Evolutionary conservation across 2,888 invertebrate species (phyloP).

Genomic region (Neoascia interrupta): DNA sequence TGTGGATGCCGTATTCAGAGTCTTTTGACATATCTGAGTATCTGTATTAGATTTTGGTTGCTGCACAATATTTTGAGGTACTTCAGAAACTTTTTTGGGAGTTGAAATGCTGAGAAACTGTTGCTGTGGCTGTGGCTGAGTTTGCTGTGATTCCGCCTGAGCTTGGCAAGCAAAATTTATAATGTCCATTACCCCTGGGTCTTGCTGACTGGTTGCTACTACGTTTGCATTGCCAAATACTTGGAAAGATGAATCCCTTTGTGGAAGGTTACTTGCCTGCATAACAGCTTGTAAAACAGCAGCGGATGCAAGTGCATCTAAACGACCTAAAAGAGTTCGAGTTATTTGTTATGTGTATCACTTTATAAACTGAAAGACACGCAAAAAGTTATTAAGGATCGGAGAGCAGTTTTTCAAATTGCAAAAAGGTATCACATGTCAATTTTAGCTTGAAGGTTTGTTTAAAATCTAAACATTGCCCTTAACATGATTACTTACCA

Average conservation of each 20-base stretch:
- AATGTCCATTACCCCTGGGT: constrained; percentile 56
- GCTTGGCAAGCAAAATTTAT: constrained; percentile 59
- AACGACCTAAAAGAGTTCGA: too few relatives aligned
- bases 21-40: constrained; percentile 8
- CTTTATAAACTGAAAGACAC: background rate
- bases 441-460: too few relatives aligned
- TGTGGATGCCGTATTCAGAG: background rate
- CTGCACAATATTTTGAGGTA: constrained; percentile 14
- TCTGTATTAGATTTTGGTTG: constrained; percentile 32
- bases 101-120: constrained; percentile 19
- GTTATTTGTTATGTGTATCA: too few relatives aligned
- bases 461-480: too few relatives aligned
- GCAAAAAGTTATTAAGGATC: background rate
- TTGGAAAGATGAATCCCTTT: constrained; percentile 33
- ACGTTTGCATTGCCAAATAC: constrained; percentile 20
- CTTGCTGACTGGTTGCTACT: constrained; percentile 22
- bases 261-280: constrained; percentile 42
- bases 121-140: constrained; percentile 6
- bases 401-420: background rate
- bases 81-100: constrained; percentile 31
- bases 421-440: too few relatives aligned
- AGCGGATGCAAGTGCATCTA: constrained; percentile 77
- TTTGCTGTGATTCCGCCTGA: constrained; percentile 60
- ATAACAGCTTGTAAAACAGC: constrained; percentile 76
- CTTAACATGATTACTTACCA: constrained; percentile 11